A percentile compares a stretch with the other conserved stretches of the same genome.
These are phyloP conservation scores for Picus viridis DNA, from an alignment of 2,797 vertebrate genomes.

Conservation along the genomic window DNA sequence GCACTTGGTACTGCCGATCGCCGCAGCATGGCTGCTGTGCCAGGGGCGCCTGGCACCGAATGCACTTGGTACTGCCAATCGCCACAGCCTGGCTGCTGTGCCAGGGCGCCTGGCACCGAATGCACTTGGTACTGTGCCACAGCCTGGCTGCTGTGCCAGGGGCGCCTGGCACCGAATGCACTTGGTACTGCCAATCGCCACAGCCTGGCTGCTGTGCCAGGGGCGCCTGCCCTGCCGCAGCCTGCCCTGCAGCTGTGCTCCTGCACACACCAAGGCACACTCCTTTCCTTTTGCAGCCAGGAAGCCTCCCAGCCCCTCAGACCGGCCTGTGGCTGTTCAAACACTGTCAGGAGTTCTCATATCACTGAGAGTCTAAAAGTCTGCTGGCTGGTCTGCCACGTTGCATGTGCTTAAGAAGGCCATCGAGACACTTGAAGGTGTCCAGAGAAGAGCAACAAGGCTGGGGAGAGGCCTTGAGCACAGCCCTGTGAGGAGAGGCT, in stretches of 20 bases:
- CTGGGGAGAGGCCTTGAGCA: too few species aligned
- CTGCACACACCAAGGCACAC: neutral
- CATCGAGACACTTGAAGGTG: too few species aligned
- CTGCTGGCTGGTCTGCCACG: neutral
- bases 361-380: constrained; percentile 8
- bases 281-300: constrained; percentile 49
- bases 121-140: too few species aligned
- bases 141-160: too few species aligned
- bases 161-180: neutral
- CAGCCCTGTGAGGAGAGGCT: too few species aligned
- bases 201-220: neutral
- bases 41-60: too few species aligned
- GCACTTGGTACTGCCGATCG: too few species aligned
- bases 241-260: constrained; percentile 40
- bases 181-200: constrained; percentile 35
- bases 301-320: neutral
- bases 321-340: constrained; percentile 11
- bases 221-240: neutral
- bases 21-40: too few species aligned
- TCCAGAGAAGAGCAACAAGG: too few species aligned
- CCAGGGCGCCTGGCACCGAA: too few species aligned
- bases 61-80: too few species aligned
- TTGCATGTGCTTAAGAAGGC: neutral
- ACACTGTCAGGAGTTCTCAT: constrained; percentile 1
- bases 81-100: too few species aligned